A percentile compares a stretch with the other conserved stretches of the same genome.
These are phyloP conservation scores for Bicyclus anynana DNA, from an alignment of 1,140 invertebrate species.

Conservation along the genomic window DNA sequence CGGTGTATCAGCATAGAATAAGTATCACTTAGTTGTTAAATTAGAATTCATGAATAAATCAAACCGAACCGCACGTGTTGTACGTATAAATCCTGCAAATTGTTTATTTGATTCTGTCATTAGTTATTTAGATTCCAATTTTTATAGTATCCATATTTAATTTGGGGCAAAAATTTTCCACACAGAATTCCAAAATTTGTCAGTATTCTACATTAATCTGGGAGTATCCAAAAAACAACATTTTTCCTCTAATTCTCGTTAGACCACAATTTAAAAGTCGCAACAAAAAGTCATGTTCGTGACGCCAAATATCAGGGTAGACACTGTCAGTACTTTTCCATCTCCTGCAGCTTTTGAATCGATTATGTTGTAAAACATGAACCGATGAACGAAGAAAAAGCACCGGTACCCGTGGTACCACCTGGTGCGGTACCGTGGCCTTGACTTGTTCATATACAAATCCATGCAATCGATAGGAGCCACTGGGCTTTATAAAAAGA, in stretches of 20 bases:
- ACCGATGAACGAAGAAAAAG: constrained; percentile 36
- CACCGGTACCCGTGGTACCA: constrained; percentile 58
- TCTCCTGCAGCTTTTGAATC: neutral
- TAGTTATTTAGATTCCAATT: too few species aligned
- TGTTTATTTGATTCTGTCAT: neutral
- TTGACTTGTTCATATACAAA: constrained; percentile 45
- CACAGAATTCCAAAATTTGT: neutral
- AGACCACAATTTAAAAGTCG: neutral
- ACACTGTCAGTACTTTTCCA: neutral
- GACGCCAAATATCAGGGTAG: neutral
- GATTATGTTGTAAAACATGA: constrained; percentile 26
- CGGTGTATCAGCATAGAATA: neutral
- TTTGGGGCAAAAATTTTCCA: too few species aligned
- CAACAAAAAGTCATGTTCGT: too few species aligned
- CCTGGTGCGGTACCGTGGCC: constrained; percentile 66
- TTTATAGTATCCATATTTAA: too few species aligned
- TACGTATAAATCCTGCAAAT: neutral
- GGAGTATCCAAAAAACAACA: too few species aligned
- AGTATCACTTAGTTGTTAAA: neutral
- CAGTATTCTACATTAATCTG: too few species aligned
- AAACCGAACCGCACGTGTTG: neutral
- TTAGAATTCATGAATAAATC: constrained; percentile 2
- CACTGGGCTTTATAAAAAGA: constrained; percentile 13
- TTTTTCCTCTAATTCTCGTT: too few species aligned
- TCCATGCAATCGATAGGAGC: constrained; percentile 26